phyloP scores from a whole-genome alignment of 2,888 invertebrate genomes.

The Anaspis maculata region DNA sequence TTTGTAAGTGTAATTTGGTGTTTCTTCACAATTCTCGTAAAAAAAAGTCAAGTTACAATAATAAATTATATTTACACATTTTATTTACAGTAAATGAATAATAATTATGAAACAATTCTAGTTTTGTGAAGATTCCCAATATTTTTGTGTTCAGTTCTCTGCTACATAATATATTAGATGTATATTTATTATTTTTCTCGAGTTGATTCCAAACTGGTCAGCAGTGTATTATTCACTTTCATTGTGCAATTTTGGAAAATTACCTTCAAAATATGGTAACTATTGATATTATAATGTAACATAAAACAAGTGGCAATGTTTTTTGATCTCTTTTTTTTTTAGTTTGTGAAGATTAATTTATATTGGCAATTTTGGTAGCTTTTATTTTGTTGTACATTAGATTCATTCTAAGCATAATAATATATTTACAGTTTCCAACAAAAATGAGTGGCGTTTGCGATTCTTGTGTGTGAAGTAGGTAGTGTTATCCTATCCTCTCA shows the following conservation, averaged over 20 bases:
- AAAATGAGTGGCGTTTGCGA: too few relatives aligned
- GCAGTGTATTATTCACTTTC: slow-evolving; percentile 28
- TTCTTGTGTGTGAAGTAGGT: too few relatives aligned
- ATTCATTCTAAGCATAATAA: slow-evolving; percentile 14
- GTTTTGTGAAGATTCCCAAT: too few relatives aligned
- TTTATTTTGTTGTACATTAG: slow-evolving; percentile 22
- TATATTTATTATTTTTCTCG: slow-evolving; percentile 28
- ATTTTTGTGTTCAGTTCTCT: not conserved
- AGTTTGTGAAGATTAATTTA: slow-evolving; percentile 18
- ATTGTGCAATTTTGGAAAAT: slow-evolving; percentile 23
- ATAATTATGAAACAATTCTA: too few relatives aligned
- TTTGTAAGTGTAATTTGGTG: slow-evolving; percentile 38
- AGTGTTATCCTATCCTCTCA: too few relatives aligned
- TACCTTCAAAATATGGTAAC: too few relatives aligned
- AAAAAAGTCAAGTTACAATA: too few relatives aligned
- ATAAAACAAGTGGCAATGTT: slow-evolving; percentile 42
- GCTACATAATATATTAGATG: slow-evolving; percentile 29
- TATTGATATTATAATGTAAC: too few relatives aligned
- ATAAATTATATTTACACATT: too few relatives aligned
- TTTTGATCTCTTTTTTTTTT: slow-evolving; percentile 39
- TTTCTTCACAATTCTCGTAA: too few relatives aligned
- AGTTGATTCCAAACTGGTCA: slow-evolving; percentile 28
- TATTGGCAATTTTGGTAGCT: slow-evolving; percentile 28
- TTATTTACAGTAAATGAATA: too few relatives aligned
- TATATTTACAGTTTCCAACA: too few relatives aligned